These are phyloP conservation scores for Hetaerina titia DNA, from an alignment of 2,888 invertebrate genomes.

Conservation along the genomic window DNA sequence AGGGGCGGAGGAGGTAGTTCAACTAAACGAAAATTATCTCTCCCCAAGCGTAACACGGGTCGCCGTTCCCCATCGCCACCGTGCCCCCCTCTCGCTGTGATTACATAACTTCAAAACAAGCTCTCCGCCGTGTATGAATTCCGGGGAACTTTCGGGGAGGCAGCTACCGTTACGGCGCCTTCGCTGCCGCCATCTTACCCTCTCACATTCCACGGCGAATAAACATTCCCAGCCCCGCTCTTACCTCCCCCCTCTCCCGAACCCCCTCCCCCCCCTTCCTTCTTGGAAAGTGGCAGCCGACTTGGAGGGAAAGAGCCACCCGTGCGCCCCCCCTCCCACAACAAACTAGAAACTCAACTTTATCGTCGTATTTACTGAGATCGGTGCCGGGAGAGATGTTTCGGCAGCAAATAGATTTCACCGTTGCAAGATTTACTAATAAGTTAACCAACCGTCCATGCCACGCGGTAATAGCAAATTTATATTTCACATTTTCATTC, in stretches of 20 bases:
- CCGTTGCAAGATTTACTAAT: no score
- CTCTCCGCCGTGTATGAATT: slow-evolving; percentile 17
- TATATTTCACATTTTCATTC: no score
- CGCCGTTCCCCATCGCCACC: neutral
- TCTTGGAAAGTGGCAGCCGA: neutral
- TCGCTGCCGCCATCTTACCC: neutral
- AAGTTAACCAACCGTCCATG: no score
- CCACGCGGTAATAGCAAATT: no score
- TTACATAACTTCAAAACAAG: slow-evolving; percentile 39
- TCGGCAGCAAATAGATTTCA: no score
- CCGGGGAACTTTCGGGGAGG: neutral
- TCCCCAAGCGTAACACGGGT: slow-evolving; percentile 12
- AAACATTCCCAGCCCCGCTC: neutral
- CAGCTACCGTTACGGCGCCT: neutral
- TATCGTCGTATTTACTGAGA: neutral
- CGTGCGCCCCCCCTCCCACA: neutral
- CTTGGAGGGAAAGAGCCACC: neutral
- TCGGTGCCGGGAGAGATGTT: neutral
- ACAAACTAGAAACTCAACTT: neutral
- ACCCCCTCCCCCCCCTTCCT: neutral
- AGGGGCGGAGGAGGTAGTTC: neutral
- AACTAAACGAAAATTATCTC: slow-evolving; percentile 35
- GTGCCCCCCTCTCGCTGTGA: neutral
- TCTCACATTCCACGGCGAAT: slow-evolving; percentile 29
- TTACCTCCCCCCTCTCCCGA: neutral